Evolutionary conservation across 2,888 invertebrate species (phyloP).

Genomic region (Acronicta leporina): DNA sequence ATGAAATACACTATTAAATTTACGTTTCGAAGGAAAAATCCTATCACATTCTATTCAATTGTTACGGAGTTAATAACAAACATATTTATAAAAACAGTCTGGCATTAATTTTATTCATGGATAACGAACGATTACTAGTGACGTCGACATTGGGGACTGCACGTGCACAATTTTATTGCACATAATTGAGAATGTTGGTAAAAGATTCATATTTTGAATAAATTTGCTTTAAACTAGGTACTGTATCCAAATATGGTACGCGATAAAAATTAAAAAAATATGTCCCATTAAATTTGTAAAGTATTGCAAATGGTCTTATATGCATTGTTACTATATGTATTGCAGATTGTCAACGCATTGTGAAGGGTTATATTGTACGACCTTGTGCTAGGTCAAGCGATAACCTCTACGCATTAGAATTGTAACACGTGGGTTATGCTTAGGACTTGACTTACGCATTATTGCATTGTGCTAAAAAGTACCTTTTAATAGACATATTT

Average conservation of each 20-base stretch:
- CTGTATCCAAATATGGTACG: no score
- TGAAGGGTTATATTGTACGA: background rate
- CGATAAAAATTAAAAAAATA: no score
- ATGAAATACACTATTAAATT: background rate
- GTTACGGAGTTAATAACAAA: background rate
- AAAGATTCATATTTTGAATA: no score
- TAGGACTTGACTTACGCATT: background rate
- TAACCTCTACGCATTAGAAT: background rate
- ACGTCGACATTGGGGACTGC: background rate
- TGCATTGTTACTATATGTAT: no score
- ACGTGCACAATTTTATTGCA: no score
- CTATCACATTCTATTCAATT: background rate
- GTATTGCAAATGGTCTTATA: no score
- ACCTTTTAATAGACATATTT: background rate
- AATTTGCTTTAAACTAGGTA: no score
- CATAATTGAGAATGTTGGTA: no score
- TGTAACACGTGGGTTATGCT: constrained; percentile 2
- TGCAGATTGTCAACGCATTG: background rate
- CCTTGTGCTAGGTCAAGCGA: constrained; percentile 1
- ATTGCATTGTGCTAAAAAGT: background rate
- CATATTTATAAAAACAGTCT: background rate
- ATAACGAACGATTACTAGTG: background rate
- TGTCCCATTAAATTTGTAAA: no score
- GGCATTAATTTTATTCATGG: background rate
- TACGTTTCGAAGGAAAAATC: background rate